Base-by-base conservation (phyloP, 2,888 invertebrate species). In the Agonum fuliginosum region DNA sequence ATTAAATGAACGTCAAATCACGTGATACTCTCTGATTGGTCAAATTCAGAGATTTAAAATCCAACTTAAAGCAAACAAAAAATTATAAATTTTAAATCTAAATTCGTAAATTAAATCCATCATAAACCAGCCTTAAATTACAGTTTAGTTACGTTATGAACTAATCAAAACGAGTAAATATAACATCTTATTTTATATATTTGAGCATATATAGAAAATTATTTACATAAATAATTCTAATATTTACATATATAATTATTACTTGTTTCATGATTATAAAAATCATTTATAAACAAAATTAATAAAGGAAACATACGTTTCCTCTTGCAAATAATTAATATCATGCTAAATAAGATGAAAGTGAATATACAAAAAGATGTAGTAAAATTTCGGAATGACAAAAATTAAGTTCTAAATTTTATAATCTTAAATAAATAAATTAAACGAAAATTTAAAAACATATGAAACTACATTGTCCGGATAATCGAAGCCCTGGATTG, bases 191-290 rank as follows among this genome's bases (percentile, higher is more conserved):
- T 17, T 70, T 17, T 46, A 46, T 73, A 74, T 74, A 74, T 62
- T 74, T 74, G 74, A 74, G 74, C 74, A 74, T 74, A 74, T 62
- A 74, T 74, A 74, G 62, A 74, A 74, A 74, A 74, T 65, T 73
- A 58, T 22, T 73, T 54, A 74, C 74, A 22, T 74, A 34, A n/a
- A n/a, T 74, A 65, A 43, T 65, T 46, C 74, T 74, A 74, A 12
- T 74, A 74, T 74, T 65, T 74, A 74, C 74, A 74, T 30, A 46
- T 73, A 69, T 51, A 71, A 48, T 72, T 34, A 73, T 54, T 72
- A 67, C 22, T 67, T 41, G 20, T 20, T 74, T 62, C 22, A 54
- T 62, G 14, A 30, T 46, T 17, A 46, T 62, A 54, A n/a, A 54
- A 54, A 22, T 22, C 54, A 54, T 54, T 14, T 43, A 62, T 27